These are phyloP conservation scores for Bradypodion ventrale DNA, from an alignment of 2,797 vertebrate species.

Conservation along the genomic window DNA sequence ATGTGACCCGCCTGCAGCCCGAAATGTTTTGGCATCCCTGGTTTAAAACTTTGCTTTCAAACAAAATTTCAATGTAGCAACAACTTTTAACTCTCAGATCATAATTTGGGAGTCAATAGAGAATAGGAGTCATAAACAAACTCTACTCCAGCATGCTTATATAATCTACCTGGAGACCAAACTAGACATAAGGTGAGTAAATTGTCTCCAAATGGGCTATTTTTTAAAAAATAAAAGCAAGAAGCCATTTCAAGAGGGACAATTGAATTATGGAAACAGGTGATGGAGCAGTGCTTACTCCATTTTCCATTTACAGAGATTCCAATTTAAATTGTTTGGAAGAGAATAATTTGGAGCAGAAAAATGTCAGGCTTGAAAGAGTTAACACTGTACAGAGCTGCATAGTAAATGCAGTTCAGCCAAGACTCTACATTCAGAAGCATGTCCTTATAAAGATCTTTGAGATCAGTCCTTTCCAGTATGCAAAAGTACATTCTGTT, in stretches of 20 bases:
- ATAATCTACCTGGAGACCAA: not conserved
- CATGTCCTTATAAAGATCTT: not conserved
- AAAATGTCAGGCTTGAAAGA: not conserved
- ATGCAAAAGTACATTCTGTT: not conserved
- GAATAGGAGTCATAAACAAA: not conserved
- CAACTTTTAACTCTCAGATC: not conserved
- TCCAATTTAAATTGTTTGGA: not conserved
- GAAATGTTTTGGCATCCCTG: too few species aligned
- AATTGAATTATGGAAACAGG: not conserved
- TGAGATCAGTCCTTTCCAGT: not conserved
- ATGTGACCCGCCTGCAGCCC: too few species aligned
- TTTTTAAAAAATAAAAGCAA: not conserved
- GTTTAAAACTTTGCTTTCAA: slow-evolving; percentile 13
- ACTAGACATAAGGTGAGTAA: not conserved
- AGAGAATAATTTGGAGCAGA: not conserved
- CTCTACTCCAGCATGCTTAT: not conserved
- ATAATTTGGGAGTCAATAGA: not conserved
- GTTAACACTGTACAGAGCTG: too few species aligned
- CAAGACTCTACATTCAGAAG: not conserved
- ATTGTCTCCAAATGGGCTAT: not conserved
- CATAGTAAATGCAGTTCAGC: not conserved
- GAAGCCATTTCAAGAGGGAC: not conserved
- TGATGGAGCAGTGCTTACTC: not conserved
- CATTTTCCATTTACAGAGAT: not conserved
- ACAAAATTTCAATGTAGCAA: not conserved